phyloP scores from a whole-genome alignment of 2,888 invertebrate genomes.

The Eupsilia transversa region DNA sequence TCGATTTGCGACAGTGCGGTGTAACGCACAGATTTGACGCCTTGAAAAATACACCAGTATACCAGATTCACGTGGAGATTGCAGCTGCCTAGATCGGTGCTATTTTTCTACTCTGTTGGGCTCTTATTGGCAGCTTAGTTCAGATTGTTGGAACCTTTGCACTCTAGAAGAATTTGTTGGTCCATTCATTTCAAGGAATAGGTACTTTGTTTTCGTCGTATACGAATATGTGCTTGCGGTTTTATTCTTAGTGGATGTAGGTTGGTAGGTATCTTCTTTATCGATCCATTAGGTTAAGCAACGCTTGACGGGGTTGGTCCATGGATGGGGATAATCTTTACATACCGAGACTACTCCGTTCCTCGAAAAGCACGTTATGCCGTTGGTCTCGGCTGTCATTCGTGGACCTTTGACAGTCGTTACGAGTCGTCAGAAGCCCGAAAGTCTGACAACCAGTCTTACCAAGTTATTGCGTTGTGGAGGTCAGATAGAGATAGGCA shows the following conservation, averaged over 20 bases:
- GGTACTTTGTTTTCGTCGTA: neutral
- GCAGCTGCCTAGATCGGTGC: slow-evolving; percentile 35
- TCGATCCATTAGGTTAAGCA: no score
- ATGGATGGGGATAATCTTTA: no score
- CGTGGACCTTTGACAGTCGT: no score
- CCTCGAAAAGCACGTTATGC: no score
- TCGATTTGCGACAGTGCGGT: slow-evolving; percentile 83
- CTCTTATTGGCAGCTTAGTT: slow-evolving; percentile 20
- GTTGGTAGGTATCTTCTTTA: neutral
- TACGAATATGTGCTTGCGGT: neutral
- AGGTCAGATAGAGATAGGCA: no score
- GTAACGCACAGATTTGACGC: slow-evolving; percentile 75
- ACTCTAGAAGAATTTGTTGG: slow-evolving; percentile 1
- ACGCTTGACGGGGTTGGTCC: no score
- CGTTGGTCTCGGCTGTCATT: no score
- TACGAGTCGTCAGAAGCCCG: no score
- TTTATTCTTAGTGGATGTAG: neutral
- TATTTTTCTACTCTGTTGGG: slow-evolving; percentile 38
- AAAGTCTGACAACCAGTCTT: no score
- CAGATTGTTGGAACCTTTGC: slow-evolving; percentile 10
- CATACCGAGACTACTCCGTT: no score
- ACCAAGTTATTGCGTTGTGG: no score
- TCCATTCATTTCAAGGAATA: neutral
- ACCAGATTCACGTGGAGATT: slow-evolving; percentile 65
- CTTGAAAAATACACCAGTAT: slow-evolving; percentile 81